Conservation (phyloP, 2,797 vertebrate genomes). For the Brachyrhaphis roseni region DNA sequence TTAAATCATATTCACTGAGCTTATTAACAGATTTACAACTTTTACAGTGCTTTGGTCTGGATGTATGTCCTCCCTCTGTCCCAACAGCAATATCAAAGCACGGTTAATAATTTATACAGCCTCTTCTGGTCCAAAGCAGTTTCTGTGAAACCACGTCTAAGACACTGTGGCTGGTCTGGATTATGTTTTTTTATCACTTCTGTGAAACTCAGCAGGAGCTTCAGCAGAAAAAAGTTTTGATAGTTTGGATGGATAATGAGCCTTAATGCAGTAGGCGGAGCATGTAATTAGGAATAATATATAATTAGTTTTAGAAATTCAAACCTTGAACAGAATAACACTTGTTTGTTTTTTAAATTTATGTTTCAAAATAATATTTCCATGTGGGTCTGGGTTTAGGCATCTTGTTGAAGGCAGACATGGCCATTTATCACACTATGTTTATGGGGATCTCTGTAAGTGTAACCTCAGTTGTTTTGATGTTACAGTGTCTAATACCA, state of each 20-base stretch:
- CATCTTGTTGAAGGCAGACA: neutral
- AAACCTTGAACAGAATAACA: neutral
- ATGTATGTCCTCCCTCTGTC: slow-evolving; percentile 42
- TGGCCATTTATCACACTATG: neutral
- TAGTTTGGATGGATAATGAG: slow-evolving; percentile 16
- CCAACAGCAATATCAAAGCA: slow-evolving; percentile 24
- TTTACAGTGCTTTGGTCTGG: slow-evolving; percentile 8
- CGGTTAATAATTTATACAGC: slow-evolving; percentile 57
- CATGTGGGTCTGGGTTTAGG: neutral
- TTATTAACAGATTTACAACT: slow-evolving; percentile 4
- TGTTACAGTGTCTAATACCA: neutral
- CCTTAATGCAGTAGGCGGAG: neutral
- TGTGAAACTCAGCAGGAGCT: slow-evolving; percentile 41
- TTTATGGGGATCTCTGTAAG: neutral
- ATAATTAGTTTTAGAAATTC: neutral
- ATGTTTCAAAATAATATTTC: neutral
- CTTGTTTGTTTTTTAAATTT: neutral
- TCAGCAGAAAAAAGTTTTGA: neutral
- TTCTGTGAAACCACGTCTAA: slow-evolving; percentile 53
- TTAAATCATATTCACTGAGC: neutral
- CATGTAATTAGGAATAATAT: neutral
- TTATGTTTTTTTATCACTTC: slow-evolving; percentile 31
- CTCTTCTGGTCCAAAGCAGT: slow-evolving; percentile 32
- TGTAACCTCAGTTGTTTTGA: neutral
- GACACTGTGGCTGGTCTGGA: slow-evolving; percentile 42